phyloP scores from a whole-genome alignment of 2,888 invertebrate genomes.

The Drosophila birchii region DNA sequence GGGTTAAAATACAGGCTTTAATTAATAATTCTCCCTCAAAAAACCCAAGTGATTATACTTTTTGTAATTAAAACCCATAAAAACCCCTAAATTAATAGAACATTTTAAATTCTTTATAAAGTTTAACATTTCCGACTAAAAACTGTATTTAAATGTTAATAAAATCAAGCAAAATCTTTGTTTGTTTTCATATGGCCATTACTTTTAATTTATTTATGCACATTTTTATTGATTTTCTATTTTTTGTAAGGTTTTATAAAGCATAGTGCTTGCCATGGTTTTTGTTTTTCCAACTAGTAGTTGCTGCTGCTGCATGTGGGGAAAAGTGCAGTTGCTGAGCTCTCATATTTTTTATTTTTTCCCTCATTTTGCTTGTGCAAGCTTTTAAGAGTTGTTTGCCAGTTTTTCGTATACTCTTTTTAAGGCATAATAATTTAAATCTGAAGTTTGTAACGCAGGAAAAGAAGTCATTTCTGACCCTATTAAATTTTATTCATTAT shows the following conservation, averaged over 20 bases:
- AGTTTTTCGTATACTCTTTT: slow-evolving; percentile 2
- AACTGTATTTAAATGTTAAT: slow-evolving; percentile 40
- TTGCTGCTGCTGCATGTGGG: slow-evolving; percentile 1
- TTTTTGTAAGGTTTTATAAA: background rate
- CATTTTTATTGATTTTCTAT: slow-evolving; percentile 22
- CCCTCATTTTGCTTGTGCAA: slow-evolving; percentile 46
- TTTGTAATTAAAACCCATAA: background rate
- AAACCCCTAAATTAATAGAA: background rate
- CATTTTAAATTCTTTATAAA: background rate
- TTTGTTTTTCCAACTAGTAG: slow-evolving; percentile 11
- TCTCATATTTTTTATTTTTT: slow-evolving; percentile 38
- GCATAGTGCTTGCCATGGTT: slow-evolving; percentile 2
- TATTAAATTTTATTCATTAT: too few relatives aligned
- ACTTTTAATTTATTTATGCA: slow-evolving; percentile 35
- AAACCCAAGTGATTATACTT: background rate
- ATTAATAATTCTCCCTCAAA: too few relatives aligned
- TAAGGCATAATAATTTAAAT: background rate
- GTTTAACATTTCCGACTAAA: background rate
- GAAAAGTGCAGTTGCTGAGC: slow-evolving; percentile 25
- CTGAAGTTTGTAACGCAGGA: background rate
- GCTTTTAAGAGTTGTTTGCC: slow-evolving; percentile 62
- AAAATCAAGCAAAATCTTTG: slow-evolving; percentile 14
- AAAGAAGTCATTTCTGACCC: background rate
- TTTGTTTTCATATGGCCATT: slow-evolving; percentile 22
- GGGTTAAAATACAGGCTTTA: background rate